Evolutionary conservation across 1,140 invertebrate species (phyloP), one percentile per base, ranked within the genome.

Genomic region (Cotesia vestalis): DNA sequence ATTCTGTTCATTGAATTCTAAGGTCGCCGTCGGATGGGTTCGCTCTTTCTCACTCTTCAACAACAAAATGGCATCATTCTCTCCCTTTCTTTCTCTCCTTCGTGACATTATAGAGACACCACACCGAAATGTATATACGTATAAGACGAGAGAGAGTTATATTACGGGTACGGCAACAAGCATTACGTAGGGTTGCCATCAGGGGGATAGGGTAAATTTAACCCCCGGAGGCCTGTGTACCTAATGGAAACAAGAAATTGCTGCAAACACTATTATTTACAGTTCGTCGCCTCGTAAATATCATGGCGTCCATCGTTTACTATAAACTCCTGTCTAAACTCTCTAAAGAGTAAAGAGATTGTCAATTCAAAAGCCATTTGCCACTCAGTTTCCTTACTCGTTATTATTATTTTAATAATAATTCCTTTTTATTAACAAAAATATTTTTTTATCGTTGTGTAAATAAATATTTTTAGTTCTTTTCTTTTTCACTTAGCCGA

Each of bases 191-290:
- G 79, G 76, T 78, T 79, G 78, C 71, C 75, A 76, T 75, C 38
- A 60, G 71, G 72, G 73, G 66, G 71, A 51, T 51, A 63, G 81
- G 51, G 78, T 79, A 79, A 79, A 82, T 83, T 85, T 78, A 82
- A 83, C 80, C 84, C 64, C 85, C 80, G 82, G 80, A 83, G 85
- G 84, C 84, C 81, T 81, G 80, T 83, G 81, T 83, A 83, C 83
- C 80, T 86, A 85, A 87, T 87, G 84, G 84, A 86, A 87, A 87
- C 86, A 86, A 87, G 85, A 87, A 87, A 87, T 86, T 86, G 86
- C 81, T 78, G 79, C 81, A 86, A 87, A 86, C 84, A 83, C 80
- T 79, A 80, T 86, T 86, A 87, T 75, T 78, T 75, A 84, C 83
- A 84, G 81, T 78, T 84, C 81, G 78, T 77, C 82, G 83, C 82